phyloP scores from a whole-genome alignment of 2,888 invertebrate genomes.

The Ophion obscuratus region DNA sequence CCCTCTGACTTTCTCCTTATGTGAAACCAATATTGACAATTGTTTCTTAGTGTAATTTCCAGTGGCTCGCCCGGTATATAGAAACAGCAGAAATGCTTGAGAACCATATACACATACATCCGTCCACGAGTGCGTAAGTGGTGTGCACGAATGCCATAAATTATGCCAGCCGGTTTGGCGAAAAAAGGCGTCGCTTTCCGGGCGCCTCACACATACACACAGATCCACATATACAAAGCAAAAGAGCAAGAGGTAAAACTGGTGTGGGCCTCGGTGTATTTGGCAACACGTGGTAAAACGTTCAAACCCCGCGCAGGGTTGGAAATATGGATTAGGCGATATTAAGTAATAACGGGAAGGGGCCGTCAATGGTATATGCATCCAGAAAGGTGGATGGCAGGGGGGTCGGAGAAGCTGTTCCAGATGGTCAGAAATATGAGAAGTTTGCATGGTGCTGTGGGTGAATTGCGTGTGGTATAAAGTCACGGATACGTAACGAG shows the following conservation, averaged over 20 bases:
- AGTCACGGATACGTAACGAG: constrained; percentile 64
- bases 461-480: constrained; percentile 63
- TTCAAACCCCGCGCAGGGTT: constrained; percentile 50
- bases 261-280: constrained; percentile 46
- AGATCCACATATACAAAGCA: constrained; percentile 17
- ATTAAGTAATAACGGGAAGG: constrained; percentile 73
- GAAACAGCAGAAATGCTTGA: neutral
- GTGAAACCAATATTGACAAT: too few species aligned
- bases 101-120: neutral
- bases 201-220: constrained; percentile 26
- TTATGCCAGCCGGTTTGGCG: constrained; percentile 49
- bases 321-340: constrained; percentile 73
- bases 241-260: constrained; percentile 45
- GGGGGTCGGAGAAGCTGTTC: constrained; percentile 67
- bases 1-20: too few species aligned
- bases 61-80: too few species aligned
- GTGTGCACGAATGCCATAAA: constrained; percentile 48
- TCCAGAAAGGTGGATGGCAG: neutral
- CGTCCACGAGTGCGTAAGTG: neutral
- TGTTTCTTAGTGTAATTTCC: too few species aligned
- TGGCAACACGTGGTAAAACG: constrained; percentile 63
- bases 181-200: constrained; percentile 44
- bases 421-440: constrained; percentile 77
- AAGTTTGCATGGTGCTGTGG: constrained; percentile 71
- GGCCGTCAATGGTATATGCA: constrained; percentile 18